A percentile compares a stretch with the other conserved stretches of the same genome.
Evolutionary conservation across 2,797 vertebrate species (phyloP).

Genomic region (Spatula clypeata): DNA sequence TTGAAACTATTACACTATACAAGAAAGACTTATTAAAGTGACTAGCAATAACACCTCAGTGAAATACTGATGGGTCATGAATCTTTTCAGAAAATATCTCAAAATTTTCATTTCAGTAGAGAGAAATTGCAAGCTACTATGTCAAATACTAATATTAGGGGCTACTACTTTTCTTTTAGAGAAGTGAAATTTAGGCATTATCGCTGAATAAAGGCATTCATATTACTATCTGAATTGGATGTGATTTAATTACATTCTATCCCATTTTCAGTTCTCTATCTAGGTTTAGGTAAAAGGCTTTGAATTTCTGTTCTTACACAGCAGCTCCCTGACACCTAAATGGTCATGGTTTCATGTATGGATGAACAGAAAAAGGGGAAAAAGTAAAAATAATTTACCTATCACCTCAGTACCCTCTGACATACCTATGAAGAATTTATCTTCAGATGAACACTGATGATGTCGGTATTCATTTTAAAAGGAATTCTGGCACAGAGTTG

Average conservation of each 20-base stretch:
- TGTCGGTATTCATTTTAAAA: background rate
- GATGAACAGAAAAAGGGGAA: background rate
- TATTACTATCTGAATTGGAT: conserved; percentile 5
- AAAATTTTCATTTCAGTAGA: background rate
- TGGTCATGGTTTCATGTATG: background rate
- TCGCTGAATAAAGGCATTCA: conserved; percentile 29
- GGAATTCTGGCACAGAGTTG: background rate
- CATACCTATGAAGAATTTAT: background rate
- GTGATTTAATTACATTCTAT: conserved; percentile 51
- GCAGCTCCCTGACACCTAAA: background rate
- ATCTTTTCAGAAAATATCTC: background rate
- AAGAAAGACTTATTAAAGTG: background rate
- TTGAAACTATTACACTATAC: background rate
- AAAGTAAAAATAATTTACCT: conserved; percentile 4
- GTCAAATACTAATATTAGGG: conserved; percentile 20
- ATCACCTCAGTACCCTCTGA: background rate
- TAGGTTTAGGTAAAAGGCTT: conserved; percentile 31
- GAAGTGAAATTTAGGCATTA: conserved; percentile 2
- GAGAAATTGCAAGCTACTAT: background rate
- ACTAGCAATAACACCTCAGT: background rate
- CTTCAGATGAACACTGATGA: background rate
- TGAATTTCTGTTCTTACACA: background rate
- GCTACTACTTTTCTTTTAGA: background rate
- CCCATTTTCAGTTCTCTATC: conserved; percentile 45
- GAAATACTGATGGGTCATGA: background rate